These are phyloP conservation scores for Lepilemur septentrionalis DNA, from an alignment of 2,797 vertebrate species.

Conservation along the genomic window DNA sequence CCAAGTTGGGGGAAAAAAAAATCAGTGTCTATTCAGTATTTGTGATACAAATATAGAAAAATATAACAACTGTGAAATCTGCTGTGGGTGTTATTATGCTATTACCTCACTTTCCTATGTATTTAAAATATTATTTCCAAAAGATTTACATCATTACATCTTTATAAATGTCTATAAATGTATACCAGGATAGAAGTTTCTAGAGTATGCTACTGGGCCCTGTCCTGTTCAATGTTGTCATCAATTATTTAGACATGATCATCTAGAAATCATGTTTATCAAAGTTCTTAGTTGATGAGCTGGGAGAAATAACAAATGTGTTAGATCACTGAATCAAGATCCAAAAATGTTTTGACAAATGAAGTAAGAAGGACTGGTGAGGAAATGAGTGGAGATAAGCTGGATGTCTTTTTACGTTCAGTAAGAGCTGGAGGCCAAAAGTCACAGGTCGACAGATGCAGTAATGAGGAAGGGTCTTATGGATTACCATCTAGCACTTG, in stretches of 20 bases:
- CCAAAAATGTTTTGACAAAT: background rate
- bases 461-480: background rate
- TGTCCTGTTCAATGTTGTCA: background rate
- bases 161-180: background rate
- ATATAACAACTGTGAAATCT: background rate
- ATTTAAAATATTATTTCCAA: background rate
- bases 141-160: background rate
- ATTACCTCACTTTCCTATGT: background rate
- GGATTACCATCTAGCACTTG: background rate
- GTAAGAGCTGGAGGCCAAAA: background rate
- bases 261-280: background rate
- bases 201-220: background rate
- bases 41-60: background rate
- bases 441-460: background rate
- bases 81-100: background rate
- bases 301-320: background rate
- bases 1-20: background rate
- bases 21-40: background rate
- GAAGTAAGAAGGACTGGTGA: background rate
- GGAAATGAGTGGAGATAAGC: background rate
- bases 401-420: background rate
- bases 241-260: background rate
- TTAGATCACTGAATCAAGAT: background rate
- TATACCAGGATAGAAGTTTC: background rate
- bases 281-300: conserved; percentile 5